These are phyloP conservation scores for Drosophila sechellia DNA, from an alignment of 1,140 invertebrate species.

Conservation along the genomic window DNA sequence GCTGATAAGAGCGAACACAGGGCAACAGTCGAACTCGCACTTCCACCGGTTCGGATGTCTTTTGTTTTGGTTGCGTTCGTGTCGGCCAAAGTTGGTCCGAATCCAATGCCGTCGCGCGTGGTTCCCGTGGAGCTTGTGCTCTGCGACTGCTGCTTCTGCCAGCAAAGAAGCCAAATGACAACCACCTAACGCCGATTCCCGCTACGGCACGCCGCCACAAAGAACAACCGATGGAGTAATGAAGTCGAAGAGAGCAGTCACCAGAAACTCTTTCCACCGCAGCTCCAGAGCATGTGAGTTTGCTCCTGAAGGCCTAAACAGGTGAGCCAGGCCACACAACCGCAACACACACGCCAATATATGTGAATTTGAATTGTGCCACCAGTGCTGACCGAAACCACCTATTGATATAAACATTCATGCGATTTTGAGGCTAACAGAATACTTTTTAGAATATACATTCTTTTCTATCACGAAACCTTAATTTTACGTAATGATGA, in stretches of 20 bases:
- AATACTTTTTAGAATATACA: too few species aligned
- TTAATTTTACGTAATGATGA: too few species aligned
- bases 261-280: constrained; percentile 68
- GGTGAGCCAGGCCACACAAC: constrained; percentile 38
- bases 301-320: constrained; percentile 72
- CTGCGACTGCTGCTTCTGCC: constrained; percentile 67
- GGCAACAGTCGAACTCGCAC: constrained; percentile 26
- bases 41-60: constrained; percentile 20
- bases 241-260: constrained; percentile 20
- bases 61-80: constrained; percentile 27
- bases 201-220: constrained; percentile 47
- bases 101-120: constrained; percentile 26
- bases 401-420: neutral
- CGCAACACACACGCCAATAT: constrained; percentile 5
- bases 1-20: constrained; percentile 25
- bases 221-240: constrained; percentile 64
- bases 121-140: constrained; percentile 56
- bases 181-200: constrained; percentile 29
- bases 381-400: constrained; percentile 5
- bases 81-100: neutral
- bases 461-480: too few species aligned
- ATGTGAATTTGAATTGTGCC: neutral
- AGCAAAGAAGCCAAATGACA: constrained; percentile 48
- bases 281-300: constrained; percentile 65
- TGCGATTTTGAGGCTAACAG: too few species aligned